Evolutionary conservation across 2,797 vertebrate species (phyloP).

Genomic region (Erithacus rubecula): DNA sequence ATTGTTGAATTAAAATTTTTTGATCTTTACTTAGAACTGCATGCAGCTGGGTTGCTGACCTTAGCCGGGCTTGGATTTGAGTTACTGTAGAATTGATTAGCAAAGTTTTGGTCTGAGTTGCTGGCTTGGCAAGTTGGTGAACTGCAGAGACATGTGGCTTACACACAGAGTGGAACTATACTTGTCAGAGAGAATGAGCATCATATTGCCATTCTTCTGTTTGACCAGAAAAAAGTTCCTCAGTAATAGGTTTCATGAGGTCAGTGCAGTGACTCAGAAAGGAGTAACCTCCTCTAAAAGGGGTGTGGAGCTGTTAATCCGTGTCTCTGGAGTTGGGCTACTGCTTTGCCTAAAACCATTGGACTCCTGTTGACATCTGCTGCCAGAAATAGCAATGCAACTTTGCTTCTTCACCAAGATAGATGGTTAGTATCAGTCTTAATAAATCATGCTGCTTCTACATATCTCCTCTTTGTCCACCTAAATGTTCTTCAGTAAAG

Average conservation of each 20-base stretch:
- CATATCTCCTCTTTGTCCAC: background rate
- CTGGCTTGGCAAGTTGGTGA: background rate
- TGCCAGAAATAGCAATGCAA: background rate
- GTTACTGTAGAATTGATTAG: background rate
- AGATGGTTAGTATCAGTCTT: background rate
- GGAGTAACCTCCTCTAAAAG: background rate
- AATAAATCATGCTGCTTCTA: background rate
- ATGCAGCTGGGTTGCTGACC: background rate
- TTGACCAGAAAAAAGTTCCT: background rate
- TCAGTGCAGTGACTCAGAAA: background rate
- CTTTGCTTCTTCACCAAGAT: background rate
- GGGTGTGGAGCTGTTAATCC: background rate
- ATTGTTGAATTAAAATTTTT: background rate
- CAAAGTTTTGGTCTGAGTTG: background rate
- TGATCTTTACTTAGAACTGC: background rate
- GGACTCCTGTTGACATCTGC: background rate
- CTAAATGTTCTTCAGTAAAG: background rate
- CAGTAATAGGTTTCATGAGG: background rate
- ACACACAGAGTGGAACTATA: background rate
- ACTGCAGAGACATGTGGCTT: background rate
- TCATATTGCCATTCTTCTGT: background rate
- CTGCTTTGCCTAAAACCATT: background rate
- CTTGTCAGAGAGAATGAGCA: background rate
- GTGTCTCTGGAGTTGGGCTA: accelerated
- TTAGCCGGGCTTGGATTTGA: background rate